Percentiles rank a stretch among this genome's conserved stretches.
phyloP scores from a whole-genome alignment of 2,797 vertebrate genomes.

The Helarctos malayanus region DNA sequence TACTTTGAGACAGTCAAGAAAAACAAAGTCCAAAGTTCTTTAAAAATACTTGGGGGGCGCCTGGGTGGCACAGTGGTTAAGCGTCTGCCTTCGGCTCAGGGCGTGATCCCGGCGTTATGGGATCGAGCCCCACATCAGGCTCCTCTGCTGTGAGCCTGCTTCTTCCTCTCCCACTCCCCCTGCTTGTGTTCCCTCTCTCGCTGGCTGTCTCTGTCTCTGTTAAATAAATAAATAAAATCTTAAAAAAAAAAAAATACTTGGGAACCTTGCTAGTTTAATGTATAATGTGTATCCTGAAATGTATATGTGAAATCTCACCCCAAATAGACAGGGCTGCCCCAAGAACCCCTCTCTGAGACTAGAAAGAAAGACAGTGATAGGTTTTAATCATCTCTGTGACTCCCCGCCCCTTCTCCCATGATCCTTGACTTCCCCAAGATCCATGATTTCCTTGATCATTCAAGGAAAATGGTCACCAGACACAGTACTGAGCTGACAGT shows the following conservation, averaged over 20 bases:
- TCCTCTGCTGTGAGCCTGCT: too few species aligned
- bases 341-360: neutral
- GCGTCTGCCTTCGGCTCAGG: too few species aligned
- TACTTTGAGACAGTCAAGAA: conserved; percentile 5
- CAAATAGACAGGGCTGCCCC: neutral
- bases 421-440: neutral
- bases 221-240: too few species aligned
- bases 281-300: neutral
- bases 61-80: too few species aligned
- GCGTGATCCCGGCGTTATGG: too few species aligned
- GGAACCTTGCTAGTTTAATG: neutral
- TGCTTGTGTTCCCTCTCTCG: too few species aligned
- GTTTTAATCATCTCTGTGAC: neutral
- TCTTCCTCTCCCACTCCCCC: too few species aligned
- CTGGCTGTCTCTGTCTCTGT: too few species aligned
- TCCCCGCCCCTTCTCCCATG: neutral
- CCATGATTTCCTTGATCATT: neutral
- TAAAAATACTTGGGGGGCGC: neutral
- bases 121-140: too few species aligned
- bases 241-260: neutral
- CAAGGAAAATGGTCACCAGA: neutral
- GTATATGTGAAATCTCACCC: neutral
- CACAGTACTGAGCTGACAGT: neutral
- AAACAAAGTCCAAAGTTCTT: neutral
- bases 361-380: neutral